Base-by-base conservation (phyloP, 2,888 invertebrate genomes). In the Drosophila demipolita region DNA sequence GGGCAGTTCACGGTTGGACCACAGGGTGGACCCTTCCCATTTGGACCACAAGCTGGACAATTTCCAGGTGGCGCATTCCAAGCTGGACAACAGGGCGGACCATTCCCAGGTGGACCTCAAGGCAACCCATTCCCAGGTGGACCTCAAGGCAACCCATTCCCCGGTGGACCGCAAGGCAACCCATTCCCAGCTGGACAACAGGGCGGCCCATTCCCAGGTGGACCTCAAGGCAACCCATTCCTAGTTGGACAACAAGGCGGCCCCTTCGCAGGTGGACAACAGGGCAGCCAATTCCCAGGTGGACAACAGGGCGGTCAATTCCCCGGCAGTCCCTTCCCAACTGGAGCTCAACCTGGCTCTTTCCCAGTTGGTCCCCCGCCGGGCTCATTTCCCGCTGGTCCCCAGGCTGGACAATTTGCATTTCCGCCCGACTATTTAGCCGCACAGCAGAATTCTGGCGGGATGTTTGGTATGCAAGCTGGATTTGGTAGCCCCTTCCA, bases 341-440 rank as follows among this genome's bases (percentile, higher is more conserved):
- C 4, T 2, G 66, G 62, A 4, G 55, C 77, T 0, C 79, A 61
- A 2, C 33, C 40, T 1, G 66, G 33, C 38, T 20, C 54, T 5
- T 75, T 78, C 11, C 66, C 74, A 3, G n/a, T 8, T 6, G 71
- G 50, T 4, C 48, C 60, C 6, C 64, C 58, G 9, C 50, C 48
- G 0, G 66, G 63, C 5, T 17, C 26, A 6, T 67, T 64, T 11
- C 58, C 66, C 3, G 45, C n/a, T 26, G 60, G 60, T 0, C 72
- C 77, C 0, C 72, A 70, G 33, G 48, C 40, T 2, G 76, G 65
- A n/a, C 36, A 45, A 5, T 48, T 64, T 26, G 49, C 66, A 2
- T 79, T 66, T 15, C 61, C 35, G 4, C 52, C 86, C n/a, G 77
- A 84, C 12, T 87, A 77, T 35, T 66, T 87, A 9, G 79, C 77